Evolutionary conservation across 1,140 invertebrate genomes (phyloP), one percentile per base, ranked within the genome.

Genomic region (Brachionus plicatilis): DNA sequence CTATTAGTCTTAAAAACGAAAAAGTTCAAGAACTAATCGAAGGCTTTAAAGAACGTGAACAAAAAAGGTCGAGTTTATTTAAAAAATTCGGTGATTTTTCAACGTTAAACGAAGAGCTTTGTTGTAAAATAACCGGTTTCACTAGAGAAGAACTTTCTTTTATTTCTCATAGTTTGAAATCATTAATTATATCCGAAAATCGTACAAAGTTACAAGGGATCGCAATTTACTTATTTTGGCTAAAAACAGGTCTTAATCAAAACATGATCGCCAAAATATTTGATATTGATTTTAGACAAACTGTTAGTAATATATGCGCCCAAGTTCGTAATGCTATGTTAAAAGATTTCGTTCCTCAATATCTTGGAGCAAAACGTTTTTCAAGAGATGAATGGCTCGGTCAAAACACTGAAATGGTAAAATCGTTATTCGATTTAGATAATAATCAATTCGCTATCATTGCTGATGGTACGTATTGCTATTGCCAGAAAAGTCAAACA

Each of bases 181-280:
- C 66, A 12, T 70, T 29, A 70, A 70, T 70, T 70, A 29, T 27
- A 4, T 70, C 66, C 12, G 66, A 70, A 70, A 70, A 70, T 29
- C 66, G 66, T 27, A 65, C 27, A 37, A 70, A 70, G 29, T 33
- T 70, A 5, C 66, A 70, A 29, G 66, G 29, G 3, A 70, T 70
- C 66, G 66, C 66, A 70, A 70, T 70, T 14, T 70, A 70, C 29
- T 70, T 70, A 33, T 70, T 70, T 70, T 70, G 66, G 66, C 66
- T 70, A 70, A 70, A 70, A 70, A 70, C 66, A 29, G 66, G 20
- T 27, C 66, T 70, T 29, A 12, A 70, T 70, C 66, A 70, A 70
- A 70, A 70, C 29, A 70, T 33, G 20, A 33, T 70, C 29, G 66
- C 66, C 56, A 65, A 65, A 5, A 24, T 65, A 24, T 65, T 65